A percentile compares a stretch with the other conserved stretches of the same genome.
These are phyloP conservation scores for Boulengeromyrus knoepffleri DNA, from an alignment of 2,113 vertebrate species.

Conservation along the genomic window DNA sequence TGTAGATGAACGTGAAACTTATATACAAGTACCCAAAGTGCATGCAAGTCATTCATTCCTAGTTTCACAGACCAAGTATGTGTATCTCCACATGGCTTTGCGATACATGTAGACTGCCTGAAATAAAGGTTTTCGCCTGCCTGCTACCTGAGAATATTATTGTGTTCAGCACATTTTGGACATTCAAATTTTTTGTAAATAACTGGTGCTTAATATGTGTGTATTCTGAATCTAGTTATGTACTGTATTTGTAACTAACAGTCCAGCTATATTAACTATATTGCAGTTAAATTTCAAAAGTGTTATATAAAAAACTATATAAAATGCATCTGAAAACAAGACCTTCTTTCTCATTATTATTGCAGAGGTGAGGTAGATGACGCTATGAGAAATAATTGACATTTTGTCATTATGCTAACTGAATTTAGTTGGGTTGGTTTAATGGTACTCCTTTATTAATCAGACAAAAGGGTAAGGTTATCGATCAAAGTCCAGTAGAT, in stretches of 20 bases:
- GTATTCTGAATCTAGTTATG: not conserved
- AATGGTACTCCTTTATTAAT: constrained; percentile 17
- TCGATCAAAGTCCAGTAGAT: constrained; percentile 20
- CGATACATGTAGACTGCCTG: not conserved
- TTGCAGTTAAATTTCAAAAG: not conserved
- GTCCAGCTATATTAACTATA: not conserved
- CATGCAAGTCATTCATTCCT: not conserved
- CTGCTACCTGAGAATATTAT: not conserved
- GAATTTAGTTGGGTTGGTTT: constrained; percentile 1
- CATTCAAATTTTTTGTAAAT: not conserved
- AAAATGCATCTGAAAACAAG: not conserved
- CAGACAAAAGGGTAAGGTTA: constrained; percentile 6
- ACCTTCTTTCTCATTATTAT: not conserved
- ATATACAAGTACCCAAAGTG: not conserved
- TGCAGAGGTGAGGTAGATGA: not conserved
- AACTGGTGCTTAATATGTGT: not conserved
- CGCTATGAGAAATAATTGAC: not conserved
- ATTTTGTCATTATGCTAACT: constrained; percentile 8
- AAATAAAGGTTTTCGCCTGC: not conserved
- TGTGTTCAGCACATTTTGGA: not conserved
- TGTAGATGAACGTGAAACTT: not conserved
- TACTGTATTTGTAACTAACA: not conserved
- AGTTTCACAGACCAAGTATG: not conserved
- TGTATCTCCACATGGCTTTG: not conserved
- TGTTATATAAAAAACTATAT: not conserved